These are phyloP conservation scores for Arvicanthis niloticus DNA, from an alignment of 2,113 vertebrate genomes.

Conservation along the genomic window DNA sequence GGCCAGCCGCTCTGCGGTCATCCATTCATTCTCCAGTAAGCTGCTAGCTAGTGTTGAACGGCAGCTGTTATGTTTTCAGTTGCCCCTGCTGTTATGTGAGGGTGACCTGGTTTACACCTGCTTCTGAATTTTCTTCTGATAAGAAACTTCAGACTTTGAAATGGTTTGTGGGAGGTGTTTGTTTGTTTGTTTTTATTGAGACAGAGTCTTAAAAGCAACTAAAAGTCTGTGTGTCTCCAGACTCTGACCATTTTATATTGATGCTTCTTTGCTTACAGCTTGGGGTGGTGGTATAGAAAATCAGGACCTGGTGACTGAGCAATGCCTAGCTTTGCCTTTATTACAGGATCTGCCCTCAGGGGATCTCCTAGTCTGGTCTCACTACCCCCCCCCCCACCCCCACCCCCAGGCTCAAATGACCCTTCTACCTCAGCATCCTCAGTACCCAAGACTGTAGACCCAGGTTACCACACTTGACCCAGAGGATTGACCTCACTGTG, in stretches of 20 bases:
- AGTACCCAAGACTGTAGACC: background rate
- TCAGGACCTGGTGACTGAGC: background rate
- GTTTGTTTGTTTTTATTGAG: background rate
- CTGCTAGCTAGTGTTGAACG: background rate
- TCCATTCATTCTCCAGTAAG: background rate
- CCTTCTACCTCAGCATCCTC: background rate
- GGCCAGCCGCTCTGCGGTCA: no score
- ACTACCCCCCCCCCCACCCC: no score
- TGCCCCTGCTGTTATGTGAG: background rate
- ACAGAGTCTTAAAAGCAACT: background rate
- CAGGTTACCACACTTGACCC: no score
- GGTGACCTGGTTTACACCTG: background rate
- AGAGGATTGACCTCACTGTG: background rate
- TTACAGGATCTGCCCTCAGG: rapidly evolving
- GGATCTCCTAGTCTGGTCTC: background rate
- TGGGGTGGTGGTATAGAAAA: background rate
- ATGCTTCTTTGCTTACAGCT: background rate
- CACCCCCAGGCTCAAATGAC: background rate
- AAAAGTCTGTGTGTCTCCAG: background rate
- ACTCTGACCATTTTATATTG: background rate
- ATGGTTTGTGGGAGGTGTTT: background rate
- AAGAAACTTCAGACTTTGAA: background rate
- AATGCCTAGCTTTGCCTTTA: background rate
- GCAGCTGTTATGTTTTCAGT: background rate
- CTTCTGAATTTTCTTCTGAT: background rate